These are phyloP conservation scores for Strix aluco DNA, from an alignment of 2,113 vertebrate genomes.

Conservation along the genomic window DNA sequence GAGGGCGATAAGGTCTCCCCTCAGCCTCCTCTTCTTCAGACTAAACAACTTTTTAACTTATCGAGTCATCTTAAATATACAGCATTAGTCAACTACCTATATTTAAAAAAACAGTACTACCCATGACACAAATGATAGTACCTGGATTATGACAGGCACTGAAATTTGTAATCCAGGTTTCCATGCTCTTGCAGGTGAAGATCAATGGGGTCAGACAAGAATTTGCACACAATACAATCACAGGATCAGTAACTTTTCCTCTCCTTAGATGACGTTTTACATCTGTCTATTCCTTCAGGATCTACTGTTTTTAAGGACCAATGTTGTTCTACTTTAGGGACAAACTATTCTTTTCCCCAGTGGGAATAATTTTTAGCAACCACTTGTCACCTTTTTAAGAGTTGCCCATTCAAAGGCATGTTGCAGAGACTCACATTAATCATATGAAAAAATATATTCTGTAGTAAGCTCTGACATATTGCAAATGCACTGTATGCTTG, in stretches of 20 bases:
- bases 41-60: not conserved
- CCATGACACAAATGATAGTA: not conserved
- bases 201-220: not conserved
- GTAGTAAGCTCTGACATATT: not conserved
- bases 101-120: not conserved
- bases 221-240: not conserved
- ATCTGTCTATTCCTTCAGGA: not conserved
- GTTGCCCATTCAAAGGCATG: not conserved
- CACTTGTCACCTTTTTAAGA: not conserved
- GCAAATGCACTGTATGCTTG: conserved; percentile 10
- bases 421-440: not conserved
- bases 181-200: not conserved
- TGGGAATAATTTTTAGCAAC: not conserved
- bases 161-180: not conserved
- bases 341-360: not conserved
- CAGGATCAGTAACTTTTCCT: not conserved
- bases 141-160: not conserved
- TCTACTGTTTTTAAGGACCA: not conserved
- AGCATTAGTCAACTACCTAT: not conserved
- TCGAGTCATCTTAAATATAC: not conserved
- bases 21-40: too few relatives aligned
- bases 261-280: not conserved
- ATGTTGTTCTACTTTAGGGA: not conserved
- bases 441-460: rapidly evolving
- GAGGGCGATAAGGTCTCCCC: too few relatives aligned